These are phyloP conservation scores for Drosophila mayaguana DNA, from an alignment of 2,888 invertebrate genomes.

Conservation along the genomic window DNA sequence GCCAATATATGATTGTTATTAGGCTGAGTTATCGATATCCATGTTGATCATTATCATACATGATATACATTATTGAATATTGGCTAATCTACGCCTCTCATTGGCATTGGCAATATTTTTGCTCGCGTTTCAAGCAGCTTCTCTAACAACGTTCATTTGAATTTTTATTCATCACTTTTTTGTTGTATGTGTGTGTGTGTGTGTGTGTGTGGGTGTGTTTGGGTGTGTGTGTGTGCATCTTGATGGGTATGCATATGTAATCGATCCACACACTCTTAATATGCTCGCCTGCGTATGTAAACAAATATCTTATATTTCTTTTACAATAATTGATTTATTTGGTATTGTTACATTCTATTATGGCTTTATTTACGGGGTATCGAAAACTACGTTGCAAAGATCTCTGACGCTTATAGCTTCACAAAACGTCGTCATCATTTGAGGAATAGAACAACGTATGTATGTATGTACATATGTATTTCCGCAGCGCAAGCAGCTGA, in stretches of 20 bases:
- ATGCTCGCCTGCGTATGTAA: not conserved
- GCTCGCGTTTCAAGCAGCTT: not conserved
- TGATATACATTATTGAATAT: not conserved
- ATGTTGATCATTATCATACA: not conserved
- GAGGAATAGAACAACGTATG: not conserved
- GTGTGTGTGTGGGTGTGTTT: not conserved
- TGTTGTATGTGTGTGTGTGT: not conserved
- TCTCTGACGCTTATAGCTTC: not conserved
- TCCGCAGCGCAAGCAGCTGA: not conserved
- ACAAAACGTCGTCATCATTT: not conserved
- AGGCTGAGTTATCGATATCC: not conserved
- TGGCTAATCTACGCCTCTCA: not conserved
- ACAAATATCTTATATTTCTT: not conserved
- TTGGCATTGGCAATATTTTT: not conserved
- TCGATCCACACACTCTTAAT: not conserved
- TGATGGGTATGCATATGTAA: not conserved
- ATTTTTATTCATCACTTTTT: not conserved
- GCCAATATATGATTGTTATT: slow-evolving; percentile 6
- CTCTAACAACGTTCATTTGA: not conserved
- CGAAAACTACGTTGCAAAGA: not conserved
- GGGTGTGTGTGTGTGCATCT: not conserved
- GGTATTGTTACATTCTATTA: not conserved
- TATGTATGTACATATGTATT: too few relatives aligned
- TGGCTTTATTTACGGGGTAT: not conserved
- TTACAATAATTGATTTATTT: not conserved